A percentile compares a stretch with the other conserved stretches of the same genome.
Conservation (phyloP, 2,797 vertebrate genomes). For the Forpus xanthops region DNA sequence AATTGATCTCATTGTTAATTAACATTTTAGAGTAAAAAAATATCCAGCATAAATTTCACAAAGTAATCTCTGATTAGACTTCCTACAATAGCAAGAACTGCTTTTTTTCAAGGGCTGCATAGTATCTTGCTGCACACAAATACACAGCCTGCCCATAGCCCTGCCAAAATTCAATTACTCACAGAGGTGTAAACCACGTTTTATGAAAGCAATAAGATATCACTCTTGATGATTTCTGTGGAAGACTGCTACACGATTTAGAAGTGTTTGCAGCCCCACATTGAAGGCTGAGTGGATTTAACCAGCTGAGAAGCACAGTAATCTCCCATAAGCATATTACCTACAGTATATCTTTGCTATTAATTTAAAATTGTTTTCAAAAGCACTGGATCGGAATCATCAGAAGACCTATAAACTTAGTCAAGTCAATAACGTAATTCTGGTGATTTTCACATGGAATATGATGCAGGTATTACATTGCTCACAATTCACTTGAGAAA, state of each 20-base stretch:
- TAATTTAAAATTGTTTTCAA: constrained; percentile 42
- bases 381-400: not conserved
- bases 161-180: constrained; percentile 60
- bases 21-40: constrained; percentile 35
- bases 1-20: constrained; percentile 24
- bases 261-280: not conserved
- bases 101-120: not conserved
- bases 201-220: constrained; percentile 60
- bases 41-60: constrained; percentile 1
- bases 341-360: constrained; percentile 9
- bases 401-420: constrained; percentile 23
- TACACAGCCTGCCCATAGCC: constrained; percentile 23
- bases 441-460: constrained; percentile 11
- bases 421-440: constrained; percentile 40
- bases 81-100: not conserved
- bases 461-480: not conserved
- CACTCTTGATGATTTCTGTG: constrained; percentile 50
- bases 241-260: constrained; percentile 12
- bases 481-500: not conserved
- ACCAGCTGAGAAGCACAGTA: constrained; percentile 1
- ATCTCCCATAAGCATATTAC: constrained; percentile 21
- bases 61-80: constrained; percentile 10
- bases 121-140: not conserved
- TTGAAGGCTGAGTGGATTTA: constrained; percentile 25
- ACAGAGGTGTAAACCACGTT: constrained; percentile 49